These are phyloP conservation scores for Entomobrya multifasciata DNA, from an alignment of 2,888 invertebrate species.

Conservation along the genomic window DNA sequence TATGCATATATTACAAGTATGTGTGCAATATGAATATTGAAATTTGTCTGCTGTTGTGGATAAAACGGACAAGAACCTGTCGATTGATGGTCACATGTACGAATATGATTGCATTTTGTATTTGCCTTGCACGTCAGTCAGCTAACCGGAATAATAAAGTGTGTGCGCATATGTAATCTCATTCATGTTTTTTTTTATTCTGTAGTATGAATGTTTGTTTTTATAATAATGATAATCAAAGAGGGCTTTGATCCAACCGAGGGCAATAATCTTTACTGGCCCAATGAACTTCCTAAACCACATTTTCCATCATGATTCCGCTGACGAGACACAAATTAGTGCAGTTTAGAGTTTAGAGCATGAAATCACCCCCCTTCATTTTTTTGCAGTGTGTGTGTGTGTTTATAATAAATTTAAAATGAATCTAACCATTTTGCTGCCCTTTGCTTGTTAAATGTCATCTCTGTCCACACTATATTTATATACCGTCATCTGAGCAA, in stretches of 20 bases:
- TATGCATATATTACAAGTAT: neutral
- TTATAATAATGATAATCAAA: conserved; percentile 33
- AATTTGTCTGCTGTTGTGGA: neutral
- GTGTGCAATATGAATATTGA: conserved; percentile 14
- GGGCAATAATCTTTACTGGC: conserved; percentile 75
- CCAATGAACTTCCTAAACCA: conserved; percentile 76
- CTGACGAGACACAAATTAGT: conserved; percentile 22
- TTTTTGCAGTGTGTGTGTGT: neutral
- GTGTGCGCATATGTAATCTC: neutral
- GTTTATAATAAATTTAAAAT: neutral
- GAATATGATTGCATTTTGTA: neutral
- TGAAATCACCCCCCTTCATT: neutral
- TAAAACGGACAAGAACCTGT: conserved; percentile 23
- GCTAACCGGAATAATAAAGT: conserved; percentile 3
- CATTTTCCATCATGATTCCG: conserved; percentile 63
- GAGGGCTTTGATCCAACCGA: conserved; percentile 70
- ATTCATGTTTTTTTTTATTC: conserved; percentile 41
- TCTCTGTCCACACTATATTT: neutral
- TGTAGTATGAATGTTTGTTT: conserved; percentile 28
- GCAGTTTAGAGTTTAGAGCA: neutral
- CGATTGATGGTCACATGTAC: conserved; percentile 25
- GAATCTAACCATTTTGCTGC: neutral
- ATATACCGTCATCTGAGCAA: neutral
- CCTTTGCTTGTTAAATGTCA: neutral
- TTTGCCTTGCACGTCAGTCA: neutral